Base-by-base conservation (phyloP, 2,888 invertebrate genomes). In the Cheilosia soror region DNA sequence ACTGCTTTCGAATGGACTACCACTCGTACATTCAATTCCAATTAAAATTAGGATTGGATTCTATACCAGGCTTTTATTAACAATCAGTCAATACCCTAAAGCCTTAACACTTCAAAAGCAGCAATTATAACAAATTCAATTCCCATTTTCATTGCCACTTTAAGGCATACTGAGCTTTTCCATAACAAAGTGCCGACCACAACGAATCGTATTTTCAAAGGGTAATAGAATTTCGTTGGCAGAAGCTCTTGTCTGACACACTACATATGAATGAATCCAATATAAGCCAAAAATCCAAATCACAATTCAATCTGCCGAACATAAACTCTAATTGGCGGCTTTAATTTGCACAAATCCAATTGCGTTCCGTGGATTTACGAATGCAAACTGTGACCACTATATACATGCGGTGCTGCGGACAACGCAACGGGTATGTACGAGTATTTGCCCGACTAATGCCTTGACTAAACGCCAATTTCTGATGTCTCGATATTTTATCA, bases 91-190 rank as follows among this genome's bases (percentile, higher is more conserved):
- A 47, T 15, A 15, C 15, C 15, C 15, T 47, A 15, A 47, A 15
- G 37, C 37, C 11, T 37, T 15, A 20, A 15, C 15, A 15, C 15
- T 47, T 37, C 37, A 37, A 7, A 47, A 20, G 44, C 63, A 57
- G 44, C 57, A 75, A 65, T 75, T 55, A 65, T 44, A 75, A 75
- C 27, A 55, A 55, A 75, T 57, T 72, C 31, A 62, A 51, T 27
- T 60, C 42, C 7, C 42, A 53, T 40, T 31, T 33, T n/a, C n/a
- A 7, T 33, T 15, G 13, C 9, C 47, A 47, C 44, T 62, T 9
- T 4, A n/a, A 65, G 1, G 68, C 15, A n/a, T 42, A 44, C 15
- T 20, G 29, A 7, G 44, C 25, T 31, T 69, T 57, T 44, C 47
- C 20, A 27, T 29, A 42, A 31, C 53, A 40, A 29, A 31, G 37